Base-by-base conservation (phyloP, 2,888 invertebrate species). In the Rotaria sp. region DNA sequence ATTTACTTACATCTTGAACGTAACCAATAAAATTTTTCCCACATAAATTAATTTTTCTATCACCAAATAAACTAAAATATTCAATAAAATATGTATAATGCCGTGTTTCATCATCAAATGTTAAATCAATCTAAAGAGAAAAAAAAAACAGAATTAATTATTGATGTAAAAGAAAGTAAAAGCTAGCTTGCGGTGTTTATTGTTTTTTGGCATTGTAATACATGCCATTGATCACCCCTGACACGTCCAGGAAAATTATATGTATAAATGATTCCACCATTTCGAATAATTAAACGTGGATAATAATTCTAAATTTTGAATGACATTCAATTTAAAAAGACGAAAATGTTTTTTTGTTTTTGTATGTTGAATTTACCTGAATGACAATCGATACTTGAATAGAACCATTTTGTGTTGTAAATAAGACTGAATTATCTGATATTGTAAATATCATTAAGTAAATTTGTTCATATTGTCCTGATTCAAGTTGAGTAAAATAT, bases 1-100 rank as follows among this genome's bases (percentile, higher is more conserved):
- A 26, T 80, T 45, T 35, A 80, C 80, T 45, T 80, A 80, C 80
- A 45, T 80, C 80, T 80, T 80, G 80, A 80, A 80, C 35, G n/a
- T 80, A 80, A 11, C 80, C 80, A n/a, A 38, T 45, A 80, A 45
- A 80, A 35, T 80, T 80, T n/a, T 24, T 24, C 45, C 80, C 80
- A 45, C 80, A 80, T 45, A 80, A 26, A n/a, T 80, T 7, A 45
- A 80, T 80, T 80, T 38, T 38, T 38, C 15, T 80, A 45, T 80
- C 45, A 15, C 38, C 45, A 80, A 80, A 80, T 45, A 80, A 45
- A 80, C 38, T 80, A 45, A 80, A 80, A 26, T 80, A 35, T n/a
- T 41, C 45, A 26, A 45, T 45, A 5, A 45, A 4, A 45, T 80
- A 45, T 13, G 45, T 45, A n/a, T 80, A 80, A 80, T 80, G 45